Conservation (phyloP, 2,797 vertebrate genomes). For the Staurois parvus region DNA sequence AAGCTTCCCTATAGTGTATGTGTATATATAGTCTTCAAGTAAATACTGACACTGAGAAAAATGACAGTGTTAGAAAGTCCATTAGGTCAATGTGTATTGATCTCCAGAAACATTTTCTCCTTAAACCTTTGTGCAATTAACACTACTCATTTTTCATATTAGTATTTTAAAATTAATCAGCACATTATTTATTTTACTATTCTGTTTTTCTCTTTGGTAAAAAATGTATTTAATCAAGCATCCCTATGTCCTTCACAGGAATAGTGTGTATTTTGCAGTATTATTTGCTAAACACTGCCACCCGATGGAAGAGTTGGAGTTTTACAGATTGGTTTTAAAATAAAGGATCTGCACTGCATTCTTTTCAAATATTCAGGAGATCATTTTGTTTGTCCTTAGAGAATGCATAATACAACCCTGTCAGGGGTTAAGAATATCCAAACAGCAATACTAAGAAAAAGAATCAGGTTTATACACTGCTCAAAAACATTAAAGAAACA, state of each 20-base stretch:
- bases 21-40: neutral
- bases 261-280: constrained; percentile 3
- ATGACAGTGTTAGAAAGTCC: neutral
- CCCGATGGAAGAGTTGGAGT: constrained; percentile 13
- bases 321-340: neutral
- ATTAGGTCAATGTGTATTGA: neutral
- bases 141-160: neutral
- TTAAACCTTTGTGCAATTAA: neutral
- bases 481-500: too few relatives aligned
- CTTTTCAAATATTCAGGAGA: neutral
- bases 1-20: neutral
- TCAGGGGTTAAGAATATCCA: neutral
- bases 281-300: constrained; percentile 59
- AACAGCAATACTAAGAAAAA: neutral
- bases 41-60: neutral
- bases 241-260: neutral
- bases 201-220: neutral
- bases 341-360: neutral
- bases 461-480: neutral
- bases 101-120: too few relatives aligned
- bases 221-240: constrained; percentile 7
- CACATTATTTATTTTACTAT: constrained; percentile 12
- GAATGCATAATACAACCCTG: neutral
- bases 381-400: neutral
- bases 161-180: constrained; percentile 1